Conservation (phyloP, 1,140 invertebrate species). For the Laupala kohalensis region DNA sequence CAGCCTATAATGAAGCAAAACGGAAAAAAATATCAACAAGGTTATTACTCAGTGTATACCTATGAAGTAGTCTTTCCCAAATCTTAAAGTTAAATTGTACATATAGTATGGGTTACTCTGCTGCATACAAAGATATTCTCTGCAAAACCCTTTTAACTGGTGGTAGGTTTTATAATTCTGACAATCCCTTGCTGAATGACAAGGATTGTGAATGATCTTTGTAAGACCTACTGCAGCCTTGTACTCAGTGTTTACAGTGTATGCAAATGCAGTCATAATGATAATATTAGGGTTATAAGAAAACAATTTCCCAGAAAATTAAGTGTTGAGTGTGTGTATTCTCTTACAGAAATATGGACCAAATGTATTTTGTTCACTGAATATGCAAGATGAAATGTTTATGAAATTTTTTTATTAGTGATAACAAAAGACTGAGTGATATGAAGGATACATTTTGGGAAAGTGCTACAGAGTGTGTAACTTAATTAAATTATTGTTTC, state of each 20-base stretch:
- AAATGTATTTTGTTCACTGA: not conserved
- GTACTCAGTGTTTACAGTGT: not conserved
- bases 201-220: not conserved
- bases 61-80: constrained; percentile 2
- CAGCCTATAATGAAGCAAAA: not conserved
- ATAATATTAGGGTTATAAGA: not conserved
- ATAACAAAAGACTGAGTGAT: constrained; percentile 5
- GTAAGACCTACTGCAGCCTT: not conserved
- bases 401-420: constrained; percentile 1
- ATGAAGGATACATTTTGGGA: not conserved
- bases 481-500: constrained; percentile 4
- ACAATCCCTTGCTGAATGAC: not conserved
- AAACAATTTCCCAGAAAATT: constrained; percentile 1
- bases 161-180: not conserved
- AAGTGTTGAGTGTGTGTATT: constrained; percentile 8
- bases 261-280: not conserved
- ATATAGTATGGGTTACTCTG: not conserved
- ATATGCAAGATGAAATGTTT: not conserved
- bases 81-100: not conserved
- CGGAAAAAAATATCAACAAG: not conserved
- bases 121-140: constrained; percentile 7
- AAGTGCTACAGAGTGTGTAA: not conserved
- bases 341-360: constrained; percentile 3
- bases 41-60: constrained; percentile 6
- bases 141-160: constrained; percentile 8